These are phyloP conservation scores for Neoaliturus tenellus DNA, from an alignment of 2,888 invertebrate species.

Conservation along the genomic window DNA sequence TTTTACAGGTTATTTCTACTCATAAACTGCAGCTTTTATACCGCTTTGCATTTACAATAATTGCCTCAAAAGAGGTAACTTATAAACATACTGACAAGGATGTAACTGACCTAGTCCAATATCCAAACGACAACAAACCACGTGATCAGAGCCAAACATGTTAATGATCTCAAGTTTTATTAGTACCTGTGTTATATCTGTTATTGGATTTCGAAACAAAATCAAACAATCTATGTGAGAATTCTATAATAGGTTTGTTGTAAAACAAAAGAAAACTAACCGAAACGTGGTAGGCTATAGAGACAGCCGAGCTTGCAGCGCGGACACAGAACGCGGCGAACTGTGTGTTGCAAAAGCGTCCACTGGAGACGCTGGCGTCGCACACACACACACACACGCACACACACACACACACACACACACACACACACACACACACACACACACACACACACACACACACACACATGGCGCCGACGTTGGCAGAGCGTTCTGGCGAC, in stretches of 20 bases:
- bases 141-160: neutral
- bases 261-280: neutral
- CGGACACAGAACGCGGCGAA: neutral
- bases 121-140: neutral
- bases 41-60: no score
- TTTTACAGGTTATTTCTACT: no score
- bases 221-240: neutral
- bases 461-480: no score
- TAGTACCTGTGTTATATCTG: no score
- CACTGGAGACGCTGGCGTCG: neutral
- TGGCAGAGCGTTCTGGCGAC: slow-evolving; percentile 32
- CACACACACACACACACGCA: neutral
- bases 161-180: no score
- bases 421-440: neutral
- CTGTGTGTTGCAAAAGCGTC: neutral
- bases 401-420: neutral
- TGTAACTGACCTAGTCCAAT: neutral
- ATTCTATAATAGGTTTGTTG: neutral
- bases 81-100: no score
- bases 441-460: neutral
- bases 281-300: neutral
- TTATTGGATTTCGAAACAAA: neutral
- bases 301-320: neutral
- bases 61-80: no score
- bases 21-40: no score